phyloP scores from a whole-genome alignment of 2,888 invertebrate species.

The Drosophila phalerata region DNA sequence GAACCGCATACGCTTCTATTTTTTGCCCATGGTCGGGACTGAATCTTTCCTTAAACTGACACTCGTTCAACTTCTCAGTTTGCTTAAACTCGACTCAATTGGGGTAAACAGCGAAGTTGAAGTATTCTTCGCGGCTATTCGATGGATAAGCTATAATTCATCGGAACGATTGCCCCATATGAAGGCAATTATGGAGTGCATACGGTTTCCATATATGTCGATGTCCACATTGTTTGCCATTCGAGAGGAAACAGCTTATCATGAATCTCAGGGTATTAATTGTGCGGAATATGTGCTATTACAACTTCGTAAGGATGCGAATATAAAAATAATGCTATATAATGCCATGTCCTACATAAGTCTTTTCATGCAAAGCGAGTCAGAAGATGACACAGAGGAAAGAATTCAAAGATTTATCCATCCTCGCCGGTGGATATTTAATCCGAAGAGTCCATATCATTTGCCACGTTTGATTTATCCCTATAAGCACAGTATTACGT shows the following conservation, averaged over 20 bases:
- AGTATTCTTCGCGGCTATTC: constrained; percentile 39
- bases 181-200: constrained; percentile 23
- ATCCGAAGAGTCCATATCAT: constrained; percentile 45
- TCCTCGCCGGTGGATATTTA: constrained; percentile 45
- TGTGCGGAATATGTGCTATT: constrained; percentile 24
- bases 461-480: constrained; percentile 8
- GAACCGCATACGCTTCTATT: constrained; percentile 32
- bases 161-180: constrained; percentile 12
- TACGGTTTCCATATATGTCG: constrained; percentile 44
- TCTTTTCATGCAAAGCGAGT: constrained; percentile 4
- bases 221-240: constrained; percentile 33
- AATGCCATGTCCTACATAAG: constrained; percentile 33
- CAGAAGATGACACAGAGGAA: neutral
- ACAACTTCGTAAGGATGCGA: constrained; percentile 17
- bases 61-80: neutral
- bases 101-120: constrained; percentile 56
- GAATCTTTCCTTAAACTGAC: constrained; percentile 9
- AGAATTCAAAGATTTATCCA: neutral
- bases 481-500: constrained; percentile 21
- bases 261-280: neutral
- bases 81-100: constrained; percentile 25
- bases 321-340: neutral
- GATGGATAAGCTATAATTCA: constrained; percentile 33
- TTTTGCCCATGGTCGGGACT: constrained; percentile 40
- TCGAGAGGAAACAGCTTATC: neutral